Percentiles rank a stretch among this genome's conserved stretches.
phyloP scores from a whole-genome alignment of 1,140 invertebrate genomes.

The Oedothorax gibbosus region DNA sequence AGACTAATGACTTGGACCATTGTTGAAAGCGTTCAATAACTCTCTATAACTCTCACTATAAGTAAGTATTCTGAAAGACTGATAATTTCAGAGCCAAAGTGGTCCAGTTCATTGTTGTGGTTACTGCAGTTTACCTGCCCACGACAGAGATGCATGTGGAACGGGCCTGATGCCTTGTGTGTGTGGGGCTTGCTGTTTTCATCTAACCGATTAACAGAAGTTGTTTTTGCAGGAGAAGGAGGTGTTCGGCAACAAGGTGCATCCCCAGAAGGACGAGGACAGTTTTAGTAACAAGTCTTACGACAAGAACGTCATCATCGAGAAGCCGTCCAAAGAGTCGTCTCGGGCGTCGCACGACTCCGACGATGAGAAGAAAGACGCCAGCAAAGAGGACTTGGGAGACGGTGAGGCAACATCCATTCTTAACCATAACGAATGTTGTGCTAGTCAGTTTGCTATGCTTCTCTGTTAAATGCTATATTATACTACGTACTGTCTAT shows the following conservation, averaged over 20 bases:
- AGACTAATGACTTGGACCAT: too few relatives aligned
- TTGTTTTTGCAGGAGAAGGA: slow-evolving; percentile 75
- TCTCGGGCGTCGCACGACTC: slow-evolving; percentile 76
- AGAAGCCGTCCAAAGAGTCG: slow-evolving; percentile 75
- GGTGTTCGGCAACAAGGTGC: slow-evolving; percentile 76
- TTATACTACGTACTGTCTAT: too few relatives aligned
- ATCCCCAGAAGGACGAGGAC: slow-evolving; percentile 78
- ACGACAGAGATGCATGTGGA: not conserved
- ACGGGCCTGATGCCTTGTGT: slow-evolving; percentile 30
- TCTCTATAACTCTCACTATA: too few relatives aligned
- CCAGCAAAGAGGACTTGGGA: slow-evolving; percentile 87
- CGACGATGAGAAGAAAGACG: slow-evolving; percentile 88
- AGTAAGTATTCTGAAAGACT: too few relatives aligned
- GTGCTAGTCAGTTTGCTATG: too few relatives aligned
- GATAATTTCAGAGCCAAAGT: too few relatives aligned
- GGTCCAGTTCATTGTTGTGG: too few relatives aligned
- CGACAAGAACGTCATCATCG: slow-evolving; percentile 89
- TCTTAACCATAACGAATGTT: too few relatives aligned
- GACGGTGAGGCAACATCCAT: slow-evolving; percentile 29
- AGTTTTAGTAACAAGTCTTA: slow-evolving; percentile 88
- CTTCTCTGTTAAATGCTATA: too few relatives aligned
- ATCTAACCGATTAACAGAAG: slow-evolving; percentile 61
- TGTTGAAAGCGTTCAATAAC: too few relatives aligned
- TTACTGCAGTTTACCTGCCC: too few relatives aligned
- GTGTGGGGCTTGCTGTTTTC: slow-evolving; percentile 64